Conservation (phyloP, 2,113 vertebrate species). For the Nansenia antarctica region DNA sequence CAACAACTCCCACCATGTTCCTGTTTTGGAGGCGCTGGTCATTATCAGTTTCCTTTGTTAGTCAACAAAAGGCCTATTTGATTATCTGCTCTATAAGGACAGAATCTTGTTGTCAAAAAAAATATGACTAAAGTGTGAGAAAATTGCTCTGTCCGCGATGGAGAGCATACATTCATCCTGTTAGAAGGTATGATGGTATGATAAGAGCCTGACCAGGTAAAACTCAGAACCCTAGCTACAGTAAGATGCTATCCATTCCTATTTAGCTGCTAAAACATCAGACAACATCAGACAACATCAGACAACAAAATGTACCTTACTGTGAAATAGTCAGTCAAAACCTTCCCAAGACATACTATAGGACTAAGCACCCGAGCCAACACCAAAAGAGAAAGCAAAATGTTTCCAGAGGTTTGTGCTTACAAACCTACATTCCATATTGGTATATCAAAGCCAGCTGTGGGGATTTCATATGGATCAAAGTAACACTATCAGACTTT, state of each 20-base stretch:
- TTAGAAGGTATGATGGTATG: background rate
- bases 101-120: constrained; percentile 23
- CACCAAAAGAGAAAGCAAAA: constrained; percentile 26
- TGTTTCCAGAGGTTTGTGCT: constrained; percentile 35
- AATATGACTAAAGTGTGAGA: constrained; percentile 16
- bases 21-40: background rate
- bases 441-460: constrained; percentile 7
- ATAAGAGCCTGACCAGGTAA: background rate
- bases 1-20: constrained; percentile 1
- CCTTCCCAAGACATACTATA: background rate
- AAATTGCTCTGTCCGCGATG: constrained; percentile 11
- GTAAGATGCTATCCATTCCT: background rate
- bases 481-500: constrained; percentile 34
- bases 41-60: constrained; percentile 26
- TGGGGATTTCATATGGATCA: constrained; percentile 27
- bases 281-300: background rate
- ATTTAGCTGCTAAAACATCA: background rate
- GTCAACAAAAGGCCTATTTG: constrained; percentile 26
- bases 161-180: constrained; percentile 13
- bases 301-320: background rate
- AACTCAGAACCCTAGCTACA: background rate
- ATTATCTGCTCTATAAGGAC: constrained; percentile 7
- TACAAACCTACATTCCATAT: background rate
- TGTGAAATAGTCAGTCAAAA: background rate
- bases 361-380: constrained; percentile 29